Evolutionary conservation across 2,113 vertebrate genomes (phyloP), one percentile per base, ranked within the genome.

Genomic region (Nesogale talazaci): DNA sequence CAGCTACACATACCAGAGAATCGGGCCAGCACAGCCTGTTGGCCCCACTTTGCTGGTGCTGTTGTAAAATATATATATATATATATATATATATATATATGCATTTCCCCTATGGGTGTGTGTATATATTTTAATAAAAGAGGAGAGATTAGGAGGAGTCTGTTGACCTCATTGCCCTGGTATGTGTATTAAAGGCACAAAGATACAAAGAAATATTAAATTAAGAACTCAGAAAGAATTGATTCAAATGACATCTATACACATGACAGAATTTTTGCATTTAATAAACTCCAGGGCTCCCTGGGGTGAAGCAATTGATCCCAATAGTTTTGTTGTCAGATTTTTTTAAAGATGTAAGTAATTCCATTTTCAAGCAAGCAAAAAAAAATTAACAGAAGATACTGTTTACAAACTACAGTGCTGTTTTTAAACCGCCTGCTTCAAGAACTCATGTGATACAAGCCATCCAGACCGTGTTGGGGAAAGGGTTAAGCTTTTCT

Each of bases 401-500:
- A 76, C 27, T 97, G 95, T 98, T 98, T 97, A 97, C 96, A 95
- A 97, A 94, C 20, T 70, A 29, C 38, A 86, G 83, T 42, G 65
- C 70, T 97, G 81, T 96, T 96, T 98, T 96, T 92, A 95, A 97
- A 96, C 94, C 36, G n/a, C 78, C 94, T 1, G 4, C 56, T 97
- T 95, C 92, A 96, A 96, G 83, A 92, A n/a, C n/a, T 91, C 27
- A 38, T 83, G 76, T 80, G 95, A 97, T 96, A 92, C 88, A 77
- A 88, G 46, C 87, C 61, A 52, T 89, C 72, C 89, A 96, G 96
- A 96, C 97, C 94, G 46, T 92, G 96, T 90, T 94, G 36, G 93
- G 93, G 98, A 98, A 98, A 98, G 98, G 98, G 98, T 98, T 98
- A 98, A 98, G 98, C 97, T 98, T 98, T 98, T 97, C 97, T 98